phyloP scores from a whole-genome alignment of 2,888 invertebrate species.

The Drosophila rubida region DNA sequence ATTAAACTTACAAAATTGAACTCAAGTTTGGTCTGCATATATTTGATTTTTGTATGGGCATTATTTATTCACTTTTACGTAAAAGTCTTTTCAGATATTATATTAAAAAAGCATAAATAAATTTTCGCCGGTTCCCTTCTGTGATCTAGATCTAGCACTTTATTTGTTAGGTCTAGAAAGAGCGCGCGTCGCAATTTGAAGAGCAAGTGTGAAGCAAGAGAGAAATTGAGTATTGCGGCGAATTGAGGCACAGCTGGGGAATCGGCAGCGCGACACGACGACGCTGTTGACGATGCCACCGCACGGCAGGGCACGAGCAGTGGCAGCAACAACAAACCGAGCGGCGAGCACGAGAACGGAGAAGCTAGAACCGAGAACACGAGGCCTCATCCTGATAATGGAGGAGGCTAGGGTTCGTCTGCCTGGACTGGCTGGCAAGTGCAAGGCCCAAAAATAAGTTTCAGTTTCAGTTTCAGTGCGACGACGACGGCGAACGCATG shows the following conservation, averaged over 20 bases:
- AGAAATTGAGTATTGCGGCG: slow-evolving; percentile 30
- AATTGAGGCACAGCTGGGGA: slow-evolving; percentile 27
- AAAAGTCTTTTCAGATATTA: too few relatives aligned
- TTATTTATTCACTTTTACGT: too few relatives aligned
- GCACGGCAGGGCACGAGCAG: slow-evolving; percentile 21
- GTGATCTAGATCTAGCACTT: slow-evolving; percentile 7
- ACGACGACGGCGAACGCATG: slow-evolving; percentile 69
- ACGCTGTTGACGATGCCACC: not conserved
- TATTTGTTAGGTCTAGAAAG: slow-evolving; percentile 32
- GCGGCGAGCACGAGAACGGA: slow-evolving; percentile 9
- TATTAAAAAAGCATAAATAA: not conserved
- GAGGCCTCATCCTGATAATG: slow-evolving; percentile 57
- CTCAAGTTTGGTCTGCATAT: too few relatives aligned
- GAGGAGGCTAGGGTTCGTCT: slow-evolving; percentile 38
- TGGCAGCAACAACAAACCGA: slow-evolving; percentile 27
- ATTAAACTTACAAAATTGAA: too few relatives aligned
- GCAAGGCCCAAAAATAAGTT: slow-evolving; percentile 65
- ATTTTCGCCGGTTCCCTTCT: not conserved
- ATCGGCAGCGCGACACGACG: slow-evolving; percentile 35
- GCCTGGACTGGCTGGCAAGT: slow-evolving; percentile 45
- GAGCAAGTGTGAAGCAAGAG: slow-evolving; percentile 16
- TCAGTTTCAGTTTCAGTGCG: slow-evolving; percentile 77
- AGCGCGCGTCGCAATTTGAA: slow-evolving; percentile 18
- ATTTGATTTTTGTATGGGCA: too few relatives aligned
- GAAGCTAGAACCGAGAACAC: slow-evolving; percentile 21